phyloP scores from a whole-genome alignment of 2,797 vertebrate species.

The Anguilla marmorata region DNA sequence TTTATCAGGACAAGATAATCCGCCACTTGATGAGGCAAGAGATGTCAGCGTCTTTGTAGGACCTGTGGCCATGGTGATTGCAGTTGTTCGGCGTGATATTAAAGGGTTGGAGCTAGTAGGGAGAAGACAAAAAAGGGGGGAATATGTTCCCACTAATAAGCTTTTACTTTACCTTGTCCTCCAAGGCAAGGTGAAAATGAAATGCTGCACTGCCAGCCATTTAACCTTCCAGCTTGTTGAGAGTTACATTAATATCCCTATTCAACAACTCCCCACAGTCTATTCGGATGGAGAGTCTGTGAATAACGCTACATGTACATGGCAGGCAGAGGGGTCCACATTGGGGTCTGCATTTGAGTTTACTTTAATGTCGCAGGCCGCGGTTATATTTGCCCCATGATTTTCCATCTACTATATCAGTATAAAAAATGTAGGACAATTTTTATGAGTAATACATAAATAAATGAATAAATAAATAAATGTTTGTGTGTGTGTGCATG shows the following conservation, averaged over 20 bases:
- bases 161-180: constrained; percentile 70
- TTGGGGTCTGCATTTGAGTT: constrained; percentile 37
- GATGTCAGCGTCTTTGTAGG: constrained; percentile 64
- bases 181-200: constrained; percentile 74
- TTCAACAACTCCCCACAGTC: constrained; percentile 59
- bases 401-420: constrained; percentile 60
- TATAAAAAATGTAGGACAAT: constrained; percentile 44
- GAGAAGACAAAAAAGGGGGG: constrained; percentile 23
- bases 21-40: constrained; percentile 75
- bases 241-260: constrained; percentile 69
- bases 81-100: constrained; percentile 50
- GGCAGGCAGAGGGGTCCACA: constrained; percentile 55
- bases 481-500: too few relatives aligned
- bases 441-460: not conserved
- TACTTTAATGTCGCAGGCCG: constrained; percentile 38
- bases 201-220: constrained; percentile 55
- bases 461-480: too few relatives aligned
- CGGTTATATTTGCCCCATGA: constrained; percentile 64
- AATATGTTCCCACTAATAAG: constrained; percentile 60
- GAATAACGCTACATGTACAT: constrained; percentile 29
- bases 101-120: constrained; percentile 26
- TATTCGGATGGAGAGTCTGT: constrained; percentile 43
- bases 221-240: constrained; percentile 61
- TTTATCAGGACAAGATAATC: constrained; percentile 82
- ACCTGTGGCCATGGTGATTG: constrained; percentile 51